Evolutionary conservation across 2,797 vertebrate species (phyloP), one percentile per base, ranked within the genome.

Genomic region (Orestias chungarensis): DNA sequence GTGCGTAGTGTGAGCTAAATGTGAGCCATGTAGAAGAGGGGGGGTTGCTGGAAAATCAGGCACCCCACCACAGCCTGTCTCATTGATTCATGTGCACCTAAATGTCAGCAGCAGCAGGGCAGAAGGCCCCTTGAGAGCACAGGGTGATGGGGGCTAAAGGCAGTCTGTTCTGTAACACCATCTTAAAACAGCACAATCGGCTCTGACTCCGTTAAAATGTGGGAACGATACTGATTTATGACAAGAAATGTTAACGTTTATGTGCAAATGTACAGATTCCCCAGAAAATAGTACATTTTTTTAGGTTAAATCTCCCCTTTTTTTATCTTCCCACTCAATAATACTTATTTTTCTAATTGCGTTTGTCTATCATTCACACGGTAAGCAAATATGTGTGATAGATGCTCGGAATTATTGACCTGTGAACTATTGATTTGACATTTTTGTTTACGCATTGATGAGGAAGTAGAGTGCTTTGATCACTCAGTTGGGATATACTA

Each of bases 1-100:
- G 31, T 67, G 70, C 65, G 69, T 74, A 61, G 77, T 31, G 31
- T 70, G 75, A 73, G 84, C 77, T 81, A 82, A 86, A 89, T 85
- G 77, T 84, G 81, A 88, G 70, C 80, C 15, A 49, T 59, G 69
- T 70, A 62, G n/a, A n/a, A n/a, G n/a, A n/a, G 71, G 72, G 73
- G 52, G 74, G 52, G 75, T 68, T 31, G 77, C 76, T 79, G 75
- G 73, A 73, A 86, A 84, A 85, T 76, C 79, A 87, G 76, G 55
- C 76, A 73, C 82, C 83, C 82, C 80, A 86, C 80, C 31, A 31
- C 75, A 72, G 86, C 85, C 78, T 85, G 88, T 88, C 85, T 89
- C 92, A 94, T 92, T 92, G 93, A 95, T 92, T 93, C 89, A 93
- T 77, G 78, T 86, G 87, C 78, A 82, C 86, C 87, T 91, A 93